Evolutionary conservation across 2,113 vertebrate genomes (phyloP), one percentile per base, ranked within the genome.

Genomic region (Serilophus lunatus): DNA sequence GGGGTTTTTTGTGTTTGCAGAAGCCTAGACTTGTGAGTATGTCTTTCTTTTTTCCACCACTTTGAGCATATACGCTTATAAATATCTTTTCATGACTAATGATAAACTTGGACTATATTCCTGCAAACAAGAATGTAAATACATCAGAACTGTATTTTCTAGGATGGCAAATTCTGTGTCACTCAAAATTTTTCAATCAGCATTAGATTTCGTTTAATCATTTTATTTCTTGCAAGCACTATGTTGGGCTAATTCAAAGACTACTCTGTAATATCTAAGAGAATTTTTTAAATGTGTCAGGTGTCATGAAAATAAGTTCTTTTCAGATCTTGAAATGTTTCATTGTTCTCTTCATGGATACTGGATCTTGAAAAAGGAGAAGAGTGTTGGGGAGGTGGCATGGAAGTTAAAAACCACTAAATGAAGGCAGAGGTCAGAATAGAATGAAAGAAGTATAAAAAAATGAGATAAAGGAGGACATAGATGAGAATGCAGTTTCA

Each of bases 321-420:
- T 94, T 80, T 42, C 65, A 38, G 19, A 31, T 82, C 53, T 77
- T 63, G 17, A 72, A 51, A 20, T 42, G 23, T 72, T 89, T 82
- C 18, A 7, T 63, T 61, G 13, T 63, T 86, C 51, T 75, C 28
- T 71, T 44, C 33, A 13, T 38, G 24, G 42, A 47, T 8, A 12
- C 10, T 63, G n/a, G 4, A 51, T 66, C 40, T 82, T 68, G 31
- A 54, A 74, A 81, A 59, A 2, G 3, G 1, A 12, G 10, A 31
- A n/a, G 17, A 4, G 4, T 3, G 25, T 4, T 42, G 16, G 16
- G 18, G 33, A 54, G 20, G 18, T 35, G 8, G 18, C 0, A 1
- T 44, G 26, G 31, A 66, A 47, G 38, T 78, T 75, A 77, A 49
- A 93, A 91, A 42, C 16, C 13, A 12, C 42, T 38, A 51, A 61